Evolutionary conservation across 2,113 vertebrate species (phyloP).

Genomic region (Hyperopisus bebe): DNA sequence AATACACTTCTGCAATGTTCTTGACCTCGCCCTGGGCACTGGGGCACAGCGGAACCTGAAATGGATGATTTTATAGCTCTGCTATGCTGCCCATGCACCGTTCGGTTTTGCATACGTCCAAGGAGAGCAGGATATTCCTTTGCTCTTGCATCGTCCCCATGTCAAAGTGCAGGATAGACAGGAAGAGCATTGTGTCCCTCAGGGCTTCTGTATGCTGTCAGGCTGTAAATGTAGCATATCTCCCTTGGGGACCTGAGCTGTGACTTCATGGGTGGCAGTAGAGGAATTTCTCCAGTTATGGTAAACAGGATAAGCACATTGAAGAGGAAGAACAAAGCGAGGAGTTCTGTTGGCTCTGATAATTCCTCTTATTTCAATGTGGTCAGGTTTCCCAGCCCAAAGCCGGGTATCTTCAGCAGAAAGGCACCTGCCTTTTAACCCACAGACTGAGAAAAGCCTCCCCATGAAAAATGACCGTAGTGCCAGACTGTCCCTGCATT

Average conservation of each 20-base stretch:
- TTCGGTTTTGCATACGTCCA: conserved; percentile 20
- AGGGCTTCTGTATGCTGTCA: background rate
- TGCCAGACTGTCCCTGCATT: background rate
- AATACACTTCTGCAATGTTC: background rate
- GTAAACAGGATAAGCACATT: background rate
- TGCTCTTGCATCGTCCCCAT: background rate
- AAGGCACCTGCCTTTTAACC: background rate
- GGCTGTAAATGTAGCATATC: background rate
- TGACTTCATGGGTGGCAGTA: background rate
- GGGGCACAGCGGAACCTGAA: background rate
- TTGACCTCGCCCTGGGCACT: background rate
- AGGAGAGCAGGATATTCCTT: conserved; percentile 8
- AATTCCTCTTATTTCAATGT: background rate
- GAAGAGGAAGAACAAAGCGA: background rate
- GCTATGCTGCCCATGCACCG: background rate
- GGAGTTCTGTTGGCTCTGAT: background rate
- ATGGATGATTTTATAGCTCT: background rate
- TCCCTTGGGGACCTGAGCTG: background rate
- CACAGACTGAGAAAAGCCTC: background rate
- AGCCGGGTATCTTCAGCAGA: background rate
- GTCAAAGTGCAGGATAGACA: background rate
- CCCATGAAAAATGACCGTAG: background rate
- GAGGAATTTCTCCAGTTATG: background rate
- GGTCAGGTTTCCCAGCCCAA: background rate
- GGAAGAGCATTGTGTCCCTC: background rate